phyloP scores from a whole-genome alignment of 1,140 invertebrate genomes.

The Centruroides vittatus region DNA sequence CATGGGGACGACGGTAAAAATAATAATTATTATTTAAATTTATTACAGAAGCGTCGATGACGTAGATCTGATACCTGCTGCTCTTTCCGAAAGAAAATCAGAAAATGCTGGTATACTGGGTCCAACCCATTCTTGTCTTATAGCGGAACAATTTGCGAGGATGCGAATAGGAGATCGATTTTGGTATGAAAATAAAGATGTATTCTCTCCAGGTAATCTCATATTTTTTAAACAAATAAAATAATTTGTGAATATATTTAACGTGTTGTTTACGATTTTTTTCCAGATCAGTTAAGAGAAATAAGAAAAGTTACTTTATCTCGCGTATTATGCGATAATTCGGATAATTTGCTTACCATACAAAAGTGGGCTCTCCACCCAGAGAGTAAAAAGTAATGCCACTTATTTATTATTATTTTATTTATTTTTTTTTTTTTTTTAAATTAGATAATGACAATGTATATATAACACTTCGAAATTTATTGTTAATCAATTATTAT shows the following conservation, averaged over 20 bases:
- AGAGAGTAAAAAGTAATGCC: too few species aligned
- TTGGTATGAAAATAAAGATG: slow-evolving; percentile 60
- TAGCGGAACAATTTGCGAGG: slow-evolving; percentile 38
- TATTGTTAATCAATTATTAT: too few species aligned
- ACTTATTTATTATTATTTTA: too few species aligned
- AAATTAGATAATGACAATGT: too few species aligned
- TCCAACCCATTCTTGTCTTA: slow-evolving; percentile 40
- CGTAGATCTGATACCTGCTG: slow-evolving; percentile 28
- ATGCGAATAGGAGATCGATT: slow-evolving; percentile 45
- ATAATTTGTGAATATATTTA: too few species aligned
- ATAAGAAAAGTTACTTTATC: slow-evolving; percentile 52
- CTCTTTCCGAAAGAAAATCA: slow-evolving; percentile 24
- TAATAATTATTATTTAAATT: background rate
- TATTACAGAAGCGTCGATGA: slow-evolving; percentile 26
- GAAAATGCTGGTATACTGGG: slow-evolving; percentile 34
- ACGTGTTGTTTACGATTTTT: too few species aligned
- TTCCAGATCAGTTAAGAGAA: slow-evolving; percentile 57
- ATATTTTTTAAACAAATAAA: too few species aligned
- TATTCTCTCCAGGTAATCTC: slow-evolving; percentile 43
- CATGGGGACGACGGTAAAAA: too few species aligned
- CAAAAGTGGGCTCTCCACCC: background rate
- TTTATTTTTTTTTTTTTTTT: too few species aligned
- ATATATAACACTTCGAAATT: too few species aligned
- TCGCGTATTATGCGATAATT: slow-evolving; percentile 13
- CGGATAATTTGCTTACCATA: background rate